Evolutionary conservation across 2,888 invertebrate species (phyloP).

Genomic region (Halocaridina rubra): DNA sequence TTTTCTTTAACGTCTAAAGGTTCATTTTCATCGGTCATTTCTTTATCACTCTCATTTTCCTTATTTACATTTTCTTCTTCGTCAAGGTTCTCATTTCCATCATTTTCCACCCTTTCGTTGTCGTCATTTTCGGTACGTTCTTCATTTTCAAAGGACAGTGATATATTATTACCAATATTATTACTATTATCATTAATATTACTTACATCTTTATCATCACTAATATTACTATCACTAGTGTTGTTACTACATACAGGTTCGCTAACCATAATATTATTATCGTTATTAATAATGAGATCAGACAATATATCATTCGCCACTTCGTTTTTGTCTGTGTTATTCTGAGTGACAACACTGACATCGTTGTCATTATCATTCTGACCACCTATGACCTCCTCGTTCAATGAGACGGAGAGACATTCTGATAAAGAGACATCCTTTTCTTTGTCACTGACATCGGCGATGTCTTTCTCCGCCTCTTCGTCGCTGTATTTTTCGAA

Average conservation of each 20-base stretch:
- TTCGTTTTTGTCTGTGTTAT: background rate
- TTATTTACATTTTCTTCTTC: background rate
- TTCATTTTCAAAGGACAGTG: background rate
- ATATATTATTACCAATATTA: no score
- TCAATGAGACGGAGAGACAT: background rate
- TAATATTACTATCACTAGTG: background rate
- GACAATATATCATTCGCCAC: background rate
- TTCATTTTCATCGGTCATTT: background rate
- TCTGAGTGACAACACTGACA: background rate
- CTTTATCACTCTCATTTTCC: background rate
- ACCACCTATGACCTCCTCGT: background rate
- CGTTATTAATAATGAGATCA: conserved; percentile 1
- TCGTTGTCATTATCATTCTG: background rate
- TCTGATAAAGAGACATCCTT: background rate
- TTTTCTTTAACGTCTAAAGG: background rate
- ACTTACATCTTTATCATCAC: background rate
- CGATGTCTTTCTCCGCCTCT: background rate
- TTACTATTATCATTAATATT: background rate
- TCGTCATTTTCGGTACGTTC: background rate
- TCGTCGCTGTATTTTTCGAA: conserved; percentile 12
- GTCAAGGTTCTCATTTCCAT: background rate
- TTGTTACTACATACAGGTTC: background rate
- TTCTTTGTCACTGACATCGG: background rate
- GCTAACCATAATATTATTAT: background rate
- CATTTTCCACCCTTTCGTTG: background rate